Conservation (phyloP, 2,888 invertebrate genomes). For the Heteropelma amictum region DNA sequence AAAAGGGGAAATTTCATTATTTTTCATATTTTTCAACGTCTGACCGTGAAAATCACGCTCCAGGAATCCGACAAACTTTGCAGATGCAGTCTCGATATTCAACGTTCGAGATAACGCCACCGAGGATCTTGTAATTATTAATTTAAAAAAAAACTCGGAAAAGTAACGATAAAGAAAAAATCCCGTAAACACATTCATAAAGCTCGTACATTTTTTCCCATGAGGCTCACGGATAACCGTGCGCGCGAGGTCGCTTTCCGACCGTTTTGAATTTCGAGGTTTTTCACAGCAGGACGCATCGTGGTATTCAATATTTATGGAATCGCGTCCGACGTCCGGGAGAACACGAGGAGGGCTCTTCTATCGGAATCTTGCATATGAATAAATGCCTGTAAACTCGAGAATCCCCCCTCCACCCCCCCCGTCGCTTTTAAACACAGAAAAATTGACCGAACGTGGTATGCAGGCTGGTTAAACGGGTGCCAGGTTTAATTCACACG, state of each 20-base stretch:
- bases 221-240: constrained; percentile 44
- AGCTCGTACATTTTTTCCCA: constrained; percentile 21
- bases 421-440: no score
- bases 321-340: constrained; percentile 43
- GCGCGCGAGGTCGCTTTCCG: constrained; percentile 45
- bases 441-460: no score
- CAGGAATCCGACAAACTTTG: no score
- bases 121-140: background rate
- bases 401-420: no score
- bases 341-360: constrained; percentile 3
- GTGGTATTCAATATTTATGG: constrained; percentile 63
- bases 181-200: constrained; percentile 2
- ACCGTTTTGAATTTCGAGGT: constrained; percentile 44
- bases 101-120: no score
- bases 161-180: background rate
- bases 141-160: background rate
- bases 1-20: no score
- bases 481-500: constrained; percentile 32
- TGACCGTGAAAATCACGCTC: no score
- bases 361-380: background rate
- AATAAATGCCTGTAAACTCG: constrained; percentile 1
- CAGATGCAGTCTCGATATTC: no score
- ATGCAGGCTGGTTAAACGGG: constrained; percentile 5
- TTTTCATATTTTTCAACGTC: background rate
- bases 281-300: constrained; percentile 48